phyloP scores from a whole-genome alignment of 2,888 invertebrate species.

The Cepaea hortensis region DNA sequence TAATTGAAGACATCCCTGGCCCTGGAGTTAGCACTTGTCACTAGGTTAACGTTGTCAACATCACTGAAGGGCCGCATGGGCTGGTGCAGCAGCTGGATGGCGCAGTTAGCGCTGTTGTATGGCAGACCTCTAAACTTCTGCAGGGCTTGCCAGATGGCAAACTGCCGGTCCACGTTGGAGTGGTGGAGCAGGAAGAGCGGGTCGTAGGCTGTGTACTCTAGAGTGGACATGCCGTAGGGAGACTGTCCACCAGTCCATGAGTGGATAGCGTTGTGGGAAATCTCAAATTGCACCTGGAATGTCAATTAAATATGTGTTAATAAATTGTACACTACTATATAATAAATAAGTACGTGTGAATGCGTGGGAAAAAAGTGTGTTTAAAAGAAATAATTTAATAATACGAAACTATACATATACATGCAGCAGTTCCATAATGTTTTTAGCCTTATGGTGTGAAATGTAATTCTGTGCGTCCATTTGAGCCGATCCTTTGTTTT shows the following conservation, averaged over 20 bases:
- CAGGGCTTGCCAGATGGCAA: constrained; percentile 55
- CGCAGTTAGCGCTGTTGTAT: constrained; percentile 52
- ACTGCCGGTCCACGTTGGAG: constrained; percentile 52
- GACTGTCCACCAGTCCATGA: constrained; percentile 39
- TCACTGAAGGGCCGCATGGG: constrained; percentile 52
- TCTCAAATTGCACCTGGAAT: constrained; percentile 51
- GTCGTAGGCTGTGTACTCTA: constrained; percentile 56
- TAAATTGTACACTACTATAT: background rate
- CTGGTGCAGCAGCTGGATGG: constrained; percentile 44
- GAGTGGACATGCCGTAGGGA: constrained; percentile 50
- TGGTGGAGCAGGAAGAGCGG: constrained; percentile 57
- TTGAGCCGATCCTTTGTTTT: too few relatives aligned
- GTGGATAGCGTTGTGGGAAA: constrained; percentile 51
- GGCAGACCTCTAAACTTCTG: constrained; percentile 52
- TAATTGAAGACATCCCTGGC: constrained; percentile 55
- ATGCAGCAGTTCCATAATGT: too few relatives aligned
- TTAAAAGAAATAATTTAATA: too few relatives aligned
- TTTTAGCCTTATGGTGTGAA: too few relatives aligned
- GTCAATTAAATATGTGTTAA: background rate
- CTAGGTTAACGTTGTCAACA: constrained; percentile 37
- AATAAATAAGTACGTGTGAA: background rate
- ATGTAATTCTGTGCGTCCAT: too few relatives aligned
- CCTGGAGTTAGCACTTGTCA: constrained; percentile 42
- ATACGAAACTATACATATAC: too few relatives aligned
- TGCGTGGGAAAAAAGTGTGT: too few relatives aligned